phyloP scores from a whole-genome alignment of 2,888 invertebrate species.

The Metacarcinus magister region DNA sequence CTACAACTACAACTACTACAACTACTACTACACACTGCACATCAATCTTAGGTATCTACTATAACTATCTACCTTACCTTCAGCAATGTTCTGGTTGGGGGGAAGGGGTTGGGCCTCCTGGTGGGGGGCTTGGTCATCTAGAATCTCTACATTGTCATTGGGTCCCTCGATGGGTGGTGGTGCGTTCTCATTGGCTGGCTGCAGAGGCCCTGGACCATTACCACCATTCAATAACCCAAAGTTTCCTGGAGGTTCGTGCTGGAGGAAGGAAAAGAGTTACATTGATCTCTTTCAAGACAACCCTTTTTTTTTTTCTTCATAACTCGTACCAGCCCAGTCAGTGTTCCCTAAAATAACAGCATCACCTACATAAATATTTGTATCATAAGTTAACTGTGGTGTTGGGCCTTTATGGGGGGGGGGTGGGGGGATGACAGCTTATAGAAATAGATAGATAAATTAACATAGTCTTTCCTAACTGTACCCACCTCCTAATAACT shows the following conservation, averaged over 20 bases:
- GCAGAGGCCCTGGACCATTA: slow-evolving; percentile 39
- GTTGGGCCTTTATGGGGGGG: no score
- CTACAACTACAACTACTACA: no score
- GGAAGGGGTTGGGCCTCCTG: slow-evolving; percentile 67
- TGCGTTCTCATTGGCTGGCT: slow-evolving; percentile 49
- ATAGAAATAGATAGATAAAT: no score
- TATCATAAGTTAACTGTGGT: background rate
- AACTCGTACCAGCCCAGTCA: background rate
- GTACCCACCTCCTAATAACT: background rate
- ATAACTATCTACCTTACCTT: slow-evolving; percentile 57
- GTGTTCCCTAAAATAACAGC: no score
- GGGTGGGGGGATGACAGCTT: no score
- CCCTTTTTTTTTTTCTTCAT: background rate
- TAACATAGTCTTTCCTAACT: background rate
- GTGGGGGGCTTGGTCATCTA: slow-evolving; percentile 49
- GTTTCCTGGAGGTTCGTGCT: slow-evolving; percentile 77
- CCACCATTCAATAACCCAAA: slow-evolving; percentile 74
- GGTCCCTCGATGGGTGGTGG: slow-evolving; percentile 52
- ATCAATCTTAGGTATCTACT: no score
- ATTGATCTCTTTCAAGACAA: background rate
- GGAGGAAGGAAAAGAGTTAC: background rate
- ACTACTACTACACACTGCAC: no score
- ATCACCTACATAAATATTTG: background rate
- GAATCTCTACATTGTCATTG: slow-evolving; percentile 49
- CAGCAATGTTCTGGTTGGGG: slow-evolving; percentile 70